Conservation (phyloP, 2,797 vertebrate species). For the Labroides dimidiatus region DNA sequence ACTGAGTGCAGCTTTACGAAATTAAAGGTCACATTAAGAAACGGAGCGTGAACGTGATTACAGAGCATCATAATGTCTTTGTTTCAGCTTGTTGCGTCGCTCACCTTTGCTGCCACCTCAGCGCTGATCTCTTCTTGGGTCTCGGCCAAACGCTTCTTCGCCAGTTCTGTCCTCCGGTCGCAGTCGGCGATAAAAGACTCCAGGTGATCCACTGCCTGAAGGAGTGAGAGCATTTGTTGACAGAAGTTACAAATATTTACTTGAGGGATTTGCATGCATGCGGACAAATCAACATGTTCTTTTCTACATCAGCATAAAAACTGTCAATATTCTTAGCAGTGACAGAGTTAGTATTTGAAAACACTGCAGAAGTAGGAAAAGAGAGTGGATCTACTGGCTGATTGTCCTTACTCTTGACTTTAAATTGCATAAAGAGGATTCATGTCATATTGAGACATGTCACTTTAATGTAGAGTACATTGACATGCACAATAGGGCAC, state of each 20-base stretch:
- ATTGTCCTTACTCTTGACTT: no score
- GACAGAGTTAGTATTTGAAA: no score
- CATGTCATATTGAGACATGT: no score
- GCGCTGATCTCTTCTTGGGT: constrained; percentile 99
- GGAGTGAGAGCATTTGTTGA: neutral
- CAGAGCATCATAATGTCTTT: neutral
- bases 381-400: no score
- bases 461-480: no score
- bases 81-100: neutral
- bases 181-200: constrained; percentile 98
- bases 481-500: no score
- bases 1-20: neutral
- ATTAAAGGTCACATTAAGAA: no score
- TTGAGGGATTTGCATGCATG: neutral
- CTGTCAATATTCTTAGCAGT: no score
- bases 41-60: neutral
- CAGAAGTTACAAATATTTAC: neutral
- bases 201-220: constrained; percentile 95
- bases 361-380: no score
- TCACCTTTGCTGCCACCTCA: constrained; percentile 97
- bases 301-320: no score
- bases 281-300: neutral
- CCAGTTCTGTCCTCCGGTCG: constrained; percentile 96
- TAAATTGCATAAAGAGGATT: no score
- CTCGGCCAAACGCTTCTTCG: constrained; percentile 98